phyloP scores from a whole-genome alignment of 2,888 invertebrate genomes.

The Isotomurus palustris region DNA sequence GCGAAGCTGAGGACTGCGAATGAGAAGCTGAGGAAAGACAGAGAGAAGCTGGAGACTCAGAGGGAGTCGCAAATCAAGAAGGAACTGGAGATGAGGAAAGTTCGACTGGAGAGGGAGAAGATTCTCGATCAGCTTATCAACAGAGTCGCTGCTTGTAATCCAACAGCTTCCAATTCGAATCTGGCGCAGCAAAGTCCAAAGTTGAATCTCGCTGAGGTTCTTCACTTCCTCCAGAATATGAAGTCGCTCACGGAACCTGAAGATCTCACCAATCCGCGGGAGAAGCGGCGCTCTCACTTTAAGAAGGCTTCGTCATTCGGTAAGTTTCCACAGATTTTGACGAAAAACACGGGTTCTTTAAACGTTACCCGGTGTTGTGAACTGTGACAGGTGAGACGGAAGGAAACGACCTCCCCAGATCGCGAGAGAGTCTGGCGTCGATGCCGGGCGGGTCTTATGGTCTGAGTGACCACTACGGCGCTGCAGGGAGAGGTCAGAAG shows the following conservation, averaged over 20 bases:
- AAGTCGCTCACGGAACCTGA: constrained; percentile 41
- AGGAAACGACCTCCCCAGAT: constrained; percentile 30
- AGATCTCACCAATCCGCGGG: constrained; percentile 36
- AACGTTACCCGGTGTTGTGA: too few species aligned
- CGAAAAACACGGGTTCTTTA: too few species aligned
- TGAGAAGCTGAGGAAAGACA: constrained; percentile 81
- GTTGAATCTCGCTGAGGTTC: constrained; percentile 35
- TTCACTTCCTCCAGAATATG: constrained; percentile 40
- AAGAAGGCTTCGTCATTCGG: constrained; percentile 41
- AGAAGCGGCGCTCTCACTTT: constrained; percentile 42
- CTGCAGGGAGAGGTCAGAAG: constrained; percentile 21
- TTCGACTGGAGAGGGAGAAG: constrained; percentile 53
- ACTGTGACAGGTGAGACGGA: constrained; percentile 40
- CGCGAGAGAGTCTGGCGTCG: constrained; percentile 33
- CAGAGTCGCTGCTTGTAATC: constrained; percentile 27
- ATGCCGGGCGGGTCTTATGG: constrained; percentile 42
- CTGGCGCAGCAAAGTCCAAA: constrained; percentile 28
- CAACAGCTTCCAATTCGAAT: constrained; percentile 34
- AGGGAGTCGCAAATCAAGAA: constrained; percentile 59
- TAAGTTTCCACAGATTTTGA: constrained; percentile 4
- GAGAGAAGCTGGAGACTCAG: constrained; percentile 77
- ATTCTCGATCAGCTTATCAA: constrained; percentile 40
- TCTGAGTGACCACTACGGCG: constrained; percentile 39
- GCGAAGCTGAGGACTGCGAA: constrained; percentile 85
- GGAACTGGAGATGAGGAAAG: constrained; percentile 53